Evolutionary conservation across 2,888 invertebrate species (phyloP), one percentile per base, ranked within the genome.

Genomic region (Coenonympha arcania): DNA sequence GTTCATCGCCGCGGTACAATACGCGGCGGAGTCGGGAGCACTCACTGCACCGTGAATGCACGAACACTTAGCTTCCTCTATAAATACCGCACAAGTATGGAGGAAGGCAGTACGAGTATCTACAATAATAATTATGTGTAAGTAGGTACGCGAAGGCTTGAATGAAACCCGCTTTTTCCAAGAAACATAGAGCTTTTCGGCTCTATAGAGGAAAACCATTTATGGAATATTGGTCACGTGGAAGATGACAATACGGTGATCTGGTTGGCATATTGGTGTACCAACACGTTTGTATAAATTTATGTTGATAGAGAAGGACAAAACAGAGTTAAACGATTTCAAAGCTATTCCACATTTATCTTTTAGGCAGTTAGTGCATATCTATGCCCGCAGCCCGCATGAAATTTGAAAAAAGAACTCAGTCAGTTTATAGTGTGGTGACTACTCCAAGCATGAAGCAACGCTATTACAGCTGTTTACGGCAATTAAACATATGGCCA

Each of bases 11-110:
- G 13, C 22, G 8, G 15, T 24, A 15, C 20, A 43, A 15, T 33
- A n/a, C 5, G 9, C 19, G 22, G 20, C 20, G 33, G 43, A 43
- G 15, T 31, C 49, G 39, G 37, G 33, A 40, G 45, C 15, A 48
- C 53, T 44, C 55, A 48, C 18, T 47, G 52, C 50, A 52, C 50
- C 55, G 52, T 55, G 53, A 50, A 54, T 44, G 24, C 36, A 43
- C 41, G 30, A 28, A 28, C 28, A 41, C 28, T 37, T 24, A 24
- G 39, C 24, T 39, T 39, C 41, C 41, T 41, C 30, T 39, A 30
- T 30, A 28, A 41, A 41, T 41, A 28, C 34, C 16, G 4, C 19
- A 34, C n/a, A 19, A 18, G 4, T 19, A 19, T 13, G 28, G 6
- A 24, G n/a, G n/a, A n/a, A n/a, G n/a, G n/a, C n/a, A n/a, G n/a